Evolutionary conservation across 2,888 invertebrate species (phyloP).

Genomic region (Mylabris sibirica): DNA sequence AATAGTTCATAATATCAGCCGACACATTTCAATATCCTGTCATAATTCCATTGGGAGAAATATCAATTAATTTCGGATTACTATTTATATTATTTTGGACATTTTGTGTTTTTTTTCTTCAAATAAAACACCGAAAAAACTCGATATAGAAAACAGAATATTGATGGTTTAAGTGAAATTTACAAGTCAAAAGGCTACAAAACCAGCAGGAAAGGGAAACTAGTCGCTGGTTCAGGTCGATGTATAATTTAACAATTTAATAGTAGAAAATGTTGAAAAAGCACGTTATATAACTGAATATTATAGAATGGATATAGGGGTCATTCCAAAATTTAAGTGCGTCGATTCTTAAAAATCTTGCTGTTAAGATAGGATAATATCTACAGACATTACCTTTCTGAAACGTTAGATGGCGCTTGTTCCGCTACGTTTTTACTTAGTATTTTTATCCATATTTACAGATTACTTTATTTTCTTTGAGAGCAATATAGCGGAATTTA

Average conservation of each 20-base stretch:
- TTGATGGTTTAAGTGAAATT: neutral
- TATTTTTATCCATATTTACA: too few relatives aligned
- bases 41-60: neutral
- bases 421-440: too few relatives aligned
- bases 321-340: neutral
- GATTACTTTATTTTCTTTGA: too few relatives aligned
- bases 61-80: neutral
- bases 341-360: too few relatives aligned
- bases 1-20: neutral
- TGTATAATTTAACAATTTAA: neutral
- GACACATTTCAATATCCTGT: neutral
- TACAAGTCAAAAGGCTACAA: neutral
- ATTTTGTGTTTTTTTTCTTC: too few relatives aligned
- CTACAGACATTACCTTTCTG: too few relatives aligned
- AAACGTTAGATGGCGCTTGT: too few relatives aligned
- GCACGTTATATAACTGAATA: too few relatives aligned
- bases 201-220: neutral
- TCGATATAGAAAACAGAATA: neutral
- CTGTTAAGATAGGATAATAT: too few relatives aligned
- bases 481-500: too few relatives aligned
- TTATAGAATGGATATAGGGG: neutral
- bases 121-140: neutral
- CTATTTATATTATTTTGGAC: neutral
- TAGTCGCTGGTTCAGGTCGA: too few relatives aligned
- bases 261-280: neutral